These are phyloP conservation scores for Tuta absoluta DNA, from an alignment of 2,888 invertebrate genomes.

Conservation along the genomic window DNA sequence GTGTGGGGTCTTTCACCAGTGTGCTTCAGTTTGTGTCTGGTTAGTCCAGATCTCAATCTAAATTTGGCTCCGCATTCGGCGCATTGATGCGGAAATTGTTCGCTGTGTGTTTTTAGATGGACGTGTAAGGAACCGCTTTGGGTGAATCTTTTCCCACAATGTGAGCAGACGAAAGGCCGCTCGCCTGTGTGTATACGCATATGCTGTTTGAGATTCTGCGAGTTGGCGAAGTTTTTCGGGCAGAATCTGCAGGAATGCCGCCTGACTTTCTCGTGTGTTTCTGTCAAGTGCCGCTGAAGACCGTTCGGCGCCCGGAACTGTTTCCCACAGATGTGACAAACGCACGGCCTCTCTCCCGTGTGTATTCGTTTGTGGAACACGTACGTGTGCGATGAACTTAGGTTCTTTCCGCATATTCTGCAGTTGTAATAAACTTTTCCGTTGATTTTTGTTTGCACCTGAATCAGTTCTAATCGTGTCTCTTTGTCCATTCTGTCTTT, in stretches of 20 bases:
- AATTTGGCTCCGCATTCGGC: constrained; percentile 83
- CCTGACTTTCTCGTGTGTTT: constrained; percentile 83
- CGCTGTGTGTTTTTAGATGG: constrained; percentile 81
- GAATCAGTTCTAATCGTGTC: constrained; percentile 56
- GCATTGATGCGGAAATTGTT: constrained; percentile 80
- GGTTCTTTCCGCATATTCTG: constrained; percentile 79
- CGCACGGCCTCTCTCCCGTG: constrained; percentile 84
- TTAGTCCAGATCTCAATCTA: constrained; percentile 78
- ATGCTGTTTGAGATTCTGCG: constrained; percentile 82
- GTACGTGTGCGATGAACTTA: constrained; percentile 83
- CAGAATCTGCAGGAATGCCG: constrained; percentile 81
- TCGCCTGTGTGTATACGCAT: constrained; percentile 82
- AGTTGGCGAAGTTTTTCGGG: constrained; percentile 81
- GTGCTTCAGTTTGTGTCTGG: constrained; percentile 81
- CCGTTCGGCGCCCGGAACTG: constrained; percentile 85
- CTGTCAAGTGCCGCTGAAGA: constrained; percentile 81
- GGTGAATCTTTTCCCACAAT: constrained; percentile 84
- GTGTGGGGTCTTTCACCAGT: constrained; percentile 83
- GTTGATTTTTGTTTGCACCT: constrained; percentile 63
- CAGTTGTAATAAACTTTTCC: constrained; percentile 81
- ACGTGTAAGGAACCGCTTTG: constrained; percentile 84
- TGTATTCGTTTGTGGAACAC: constrained; percentile 84
- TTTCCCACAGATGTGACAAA: constrained; percentile 85
- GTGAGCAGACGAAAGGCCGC: constrained; percentile 79
- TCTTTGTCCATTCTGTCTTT: constrained; percentile 58